Conservation (phyloP, 1,140 invertebrate species). For the Meloidogyne floridensis region DNA sequence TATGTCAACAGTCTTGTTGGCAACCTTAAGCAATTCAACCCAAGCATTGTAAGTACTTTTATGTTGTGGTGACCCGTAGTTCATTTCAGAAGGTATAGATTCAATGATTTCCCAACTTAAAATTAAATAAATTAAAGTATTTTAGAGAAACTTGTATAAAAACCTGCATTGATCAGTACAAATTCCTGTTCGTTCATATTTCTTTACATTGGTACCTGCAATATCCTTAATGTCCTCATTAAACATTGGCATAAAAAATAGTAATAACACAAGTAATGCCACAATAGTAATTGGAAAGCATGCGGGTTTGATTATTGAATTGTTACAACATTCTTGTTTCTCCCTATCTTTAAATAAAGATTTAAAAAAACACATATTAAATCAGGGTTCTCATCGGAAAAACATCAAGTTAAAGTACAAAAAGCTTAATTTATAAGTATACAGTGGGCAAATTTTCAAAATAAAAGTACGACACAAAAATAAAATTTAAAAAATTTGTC, state of each 20-base stretch:
- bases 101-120: slow-evolving; percentile 56
- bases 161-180: slow-evolving; percentile 55
- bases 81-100: slow-evolving; percentile 59
- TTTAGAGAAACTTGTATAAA: no score
- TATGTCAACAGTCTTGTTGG: slow-evolving; percentile 54
- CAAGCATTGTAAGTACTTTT: slow-evolving; percentile 46
- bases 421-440: no score
- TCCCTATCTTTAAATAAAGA: slow-evolving; percentile 50
- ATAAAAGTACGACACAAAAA: no score
- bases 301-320: slow-evolving; percentile 60
- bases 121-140: no score
- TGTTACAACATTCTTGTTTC: slow-evolving; percentile 54
- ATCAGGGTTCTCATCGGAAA: no score
- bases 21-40: slow-evolving; percentile 49
- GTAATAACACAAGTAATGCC: slow-evolving; percentile 57
- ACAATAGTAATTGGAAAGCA: slow-evolving; percentile 61
- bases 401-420: no score
- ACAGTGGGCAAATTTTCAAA: no score
- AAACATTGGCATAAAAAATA: slow-evolving; percentile 60
- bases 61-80: slow-evolving; percentile 34
- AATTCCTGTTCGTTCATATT: slow-evolving; percentile 45
- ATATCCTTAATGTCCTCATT: slow-evolving; percentile 50
- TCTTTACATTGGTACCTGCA: slow-evolving; percentile 30
- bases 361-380: not conserved
- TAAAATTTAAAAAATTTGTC: no score